A percentile compares a stretch with the other conserved stretches of the same genome.
phyloP scores from a whole-genome alignment of 1,140 invertebrate genomes.

The Trissolcus basalis region DNA sequence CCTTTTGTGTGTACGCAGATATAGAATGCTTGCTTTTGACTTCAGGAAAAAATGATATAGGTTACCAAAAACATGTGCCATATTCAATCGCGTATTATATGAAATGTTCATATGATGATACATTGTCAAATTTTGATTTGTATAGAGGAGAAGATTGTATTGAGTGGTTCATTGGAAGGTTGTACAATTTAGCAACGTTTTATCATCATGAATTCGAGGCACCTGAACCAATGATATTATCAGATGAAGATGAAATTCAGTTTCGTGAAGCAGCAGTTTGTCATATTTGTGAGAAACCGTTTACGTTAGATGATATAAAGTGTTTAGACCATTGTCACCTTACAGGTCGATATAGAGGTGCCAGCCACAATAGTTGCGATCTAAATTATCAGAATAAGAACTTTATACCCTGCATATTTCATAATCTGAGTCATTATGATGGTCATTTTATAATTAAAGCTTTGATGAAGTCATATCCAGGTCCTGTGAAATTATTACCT shows the following conservation, averaged over 20 bases:
- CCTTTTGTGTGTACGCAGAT: conserved; percentile 66
- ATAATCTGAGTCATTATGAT: conserved; percentile 65
- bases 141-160: conserved; percentile 61
- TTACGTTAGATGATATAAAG: conserved; percentile 11
- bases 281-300: conserved; percentile 8
- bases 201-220: neutral
- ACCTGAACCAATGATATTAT: conserved; percentile 1
- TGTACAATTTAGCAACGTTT: conserved; percentile 48
- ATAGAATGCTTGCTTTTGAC: conserved; percentile 60
- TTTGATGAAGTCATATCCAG: conserved; percentile 31
- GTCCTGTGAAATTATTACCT: too few relatives aligned
- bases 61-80: conserved; percentile 63
- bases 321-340: conserved; percentile 65
- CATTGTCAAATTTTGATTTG: conserved; percentile 59
- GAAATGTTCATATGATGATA: conserved; percentile 67
- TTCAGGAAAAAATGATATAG: conserved; percentile 37
- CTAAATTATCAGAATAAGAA: conserved; percentile 60
- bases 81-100: conserved; percentile 69
- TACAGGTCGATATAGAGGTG: conserved; percentile 62
- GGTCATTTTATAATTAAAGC: conserved; percentile 54
- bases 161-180: conserved; percentile 60
- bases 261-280: neutral
- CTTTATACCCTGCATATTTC: conserved; percentile 62
- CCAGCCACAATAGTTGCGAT: conserved; percentile 66
- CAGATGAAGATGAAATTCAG: neutral